Base-by-base conservation (phyloP, 2,113 vertebrate species). In the Cercocebus atys region DNA sequence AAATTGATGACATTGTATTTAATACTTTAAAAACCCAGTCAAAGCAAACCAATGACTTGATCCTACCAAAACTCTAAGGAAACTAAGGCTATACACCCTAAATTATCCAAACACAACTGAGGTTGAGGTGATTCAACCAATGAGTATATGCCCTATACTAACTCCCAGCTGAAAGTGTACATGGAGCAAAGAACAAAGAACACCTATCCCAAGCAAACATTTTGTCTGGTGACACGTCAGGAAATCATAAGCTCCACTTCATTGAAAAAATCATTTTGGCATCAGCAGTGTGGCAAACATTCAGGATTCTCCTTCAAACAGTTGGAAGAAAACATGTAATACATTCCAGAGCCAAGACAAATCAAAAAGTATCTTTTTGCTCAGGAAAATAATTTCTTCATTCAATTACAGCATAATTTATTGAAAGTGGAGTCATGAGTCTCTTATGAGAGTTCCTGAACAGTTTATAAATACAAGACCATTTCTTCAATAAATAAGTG, bases 381-480 rank as follows among this genome's bases (percentile, higher is more conserved):
- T 72, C 82, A 95, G 86, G 64, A 92, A 91, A 79, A 97, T 52
- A 92, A 94, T 66, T 73, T 68, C 88, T 95, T 95, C 96, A 81
- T 80, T 88, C 97, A 45, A 40, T 45, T 47, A 92, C 23, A 89
- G 64, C 25, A 64, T 81, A 92, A 52, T 40, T 70, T 93, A 86
- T 82, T 75, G 66, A 89, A 61, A 87, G 38, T 79, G 52, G 35
- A 40, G 64, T 73, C 80, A 47, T n/a, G 43, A 92, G 72, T 97
- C 85, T 96, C 95, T 97, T 96, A 61, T 70, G 45, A 95, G 75
- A 90, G 88, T 91, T 90, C 90, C 27, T 72, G 20, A 94, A 88
- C 43, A 93, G 94, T 95, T 97, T 92, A 97, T 97, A 96, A 97
- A 97, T 97, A 98, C 18, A 93, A 25, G 59, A 96, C 84, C 32